Conservation (phyloP, 1,140 invertebrate genomes). For the Drosophila subpulchrella region DNA sequence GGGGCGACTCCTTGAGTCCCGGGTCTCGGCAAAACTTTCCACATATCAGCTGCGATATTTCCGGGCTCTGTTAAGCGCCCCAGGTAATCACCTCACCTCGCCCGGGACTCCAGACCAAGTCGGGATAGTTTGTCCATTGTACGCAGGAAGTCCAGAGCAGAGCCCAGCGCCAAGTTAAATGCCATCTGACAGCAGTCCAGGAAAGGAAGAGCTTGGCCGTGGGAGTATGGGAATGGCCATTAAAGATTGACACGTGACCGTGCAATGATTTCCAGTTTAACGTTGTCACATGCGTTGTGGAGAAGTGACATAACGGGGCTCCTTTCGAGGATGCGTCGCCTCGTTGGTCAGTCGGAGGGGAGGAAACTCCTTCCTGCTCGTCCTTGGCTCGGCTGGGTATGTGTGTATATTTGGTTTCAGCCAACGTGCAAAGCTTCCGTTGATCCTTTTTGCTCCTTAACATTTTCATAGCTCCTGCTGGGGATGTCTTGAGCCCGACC, state of each 20-base stretch:
- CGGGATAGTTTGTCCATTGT: slow-evolving; percentile 54
- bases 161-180: slow-evolving; percentile 52
- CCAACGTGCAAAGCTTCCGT: slow-evolving; percentile 76
- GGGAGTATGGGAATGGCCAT: slow-evolving; percentile 35
- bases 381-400: slow-evolving; percentile 10
- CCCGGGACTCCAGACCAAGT: slow-evolving; percentile 3
- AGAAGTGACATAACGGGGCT: slow-evolving; percentile 44
- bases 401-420: slow-evolving; percentile 67
- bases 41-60: slow-evolving; percentile 31
- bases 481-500: slow-evolving; percentile 9
- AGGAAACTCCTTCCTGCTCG: slow-evolving; percentile 2
- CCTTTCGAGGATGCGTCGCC: slow-evolving; percentile 19
- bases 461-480: slow-evolving; percentile 54
- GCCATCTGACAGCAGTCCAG: slow-evolving; percentile 59
- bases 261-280: slow-evolving; percentile 84
- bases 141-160: slow-evolving; percentile 35
- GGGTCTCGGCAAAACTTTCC: slow-evolving; percentile 28
- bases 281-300: slow-evolving; percentile 69
- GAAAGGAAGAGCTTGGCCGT: not conserved
- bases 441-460: slow-evolving; percentile 76
- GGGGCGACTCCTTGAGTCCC: not conserved
- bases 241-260: slow-evolving; percentile 84
- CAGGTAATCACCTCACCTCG: slow-evolving; percentile 38
- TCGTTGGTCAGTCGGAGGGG: slow-evolving; percentile 30
- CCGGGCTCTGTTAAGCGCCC: slow-evolving; percentile 11